Evolutionary conservation across 2,797 vertebrate species (phyloP), one percentile per base, ranked within the genome.

Genomic region (Chrosomus eos): DNA sequence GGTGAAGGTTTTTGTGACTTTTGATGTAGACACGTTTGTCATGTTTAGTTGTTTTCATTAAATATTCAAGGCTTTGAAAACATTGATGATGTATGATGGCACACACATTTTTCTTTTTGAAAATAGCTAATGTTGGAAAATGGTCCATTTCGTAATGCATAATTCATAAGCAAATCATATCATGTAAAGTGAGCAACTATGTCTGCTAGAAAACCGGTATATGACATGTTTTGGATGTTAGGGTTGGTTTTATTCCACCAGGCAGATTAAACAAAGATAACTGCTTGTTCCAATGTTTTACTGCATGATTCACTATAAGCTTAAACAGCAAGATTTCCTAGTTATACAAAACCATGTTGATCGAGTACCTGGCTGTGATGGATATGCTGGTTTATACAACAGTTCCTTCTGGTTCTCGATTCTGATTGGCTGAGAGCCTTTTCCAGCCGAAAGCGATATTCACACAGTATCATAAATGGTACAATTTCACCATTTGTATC

Each of bases 1-100:
- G 8, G 8, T 43, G 23, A 77, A 77, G 36, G 55, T 62, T 76
- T 84, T 73, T 60, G 67, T 67, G 64, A 80, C 74, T 86, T 71
- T 43, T 82, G 75, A 67, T 43, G 70, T 79, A 82, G 74, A 87
- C 75, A 85, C 55, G 76, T 87, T 88, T 78, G 53, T 87, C 87
- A 88, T 87, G 53, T 85, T 77, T 21, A 51, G 72, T 23, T 68
- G 75, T 64, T 26, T 85, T 85, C 83, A 89, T 89, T 73, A 87
- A 89, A 88, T 88, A 89, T 88, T 19, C 48, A 68, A 80, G 73
- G 64, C 38, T 84, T 76, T 82, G 40, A 74, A 84, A 73, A 88
- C 72, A 48, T 64, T 38, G 26, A 64, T 77, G 45, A 83, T 58
- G 58, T 73, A 84, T 81, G 75, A 87, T 80, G 74, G 80, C 43